A percentile compares a stretch with the other conserved stretches of the same genome.
phyloP scores from a whole-genome alignment of 1,140 invertebrate species.

The Chlorops oryzae region DNA sequence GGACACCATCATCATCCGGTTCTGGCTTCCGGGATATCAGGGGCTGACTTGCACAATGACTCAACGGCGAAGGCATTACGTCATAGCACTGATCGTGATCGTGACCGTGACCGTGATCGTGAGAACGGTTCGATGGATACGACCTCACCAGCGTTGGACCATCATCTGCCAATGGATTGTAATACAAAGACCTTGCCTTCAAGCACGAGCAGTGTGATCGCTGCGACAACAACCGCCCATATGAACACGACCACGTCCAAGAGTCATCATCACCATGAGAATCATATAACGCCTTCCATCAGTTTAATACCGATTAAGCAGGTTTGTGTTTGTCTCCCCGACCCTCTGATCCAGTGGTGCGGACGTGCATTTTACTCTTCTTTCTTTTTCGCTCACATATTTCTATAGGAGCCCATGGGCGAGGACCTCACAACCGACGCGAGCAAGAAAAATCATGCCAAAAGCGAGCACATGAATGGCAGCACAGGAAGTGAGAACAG shows the following conservation, averaged over 20 bases:
- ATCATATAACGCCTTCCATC: conserved; percentile 71
- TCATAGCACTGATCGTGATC: too few relatives aligned
- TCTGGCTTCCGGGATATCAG: too few relatives aligned
- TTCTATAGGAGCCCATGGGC: conserved; percentile 22
- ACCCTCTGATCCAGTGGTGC: too few relatives aligned
- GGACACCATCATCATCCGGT: too few relatives aligned
- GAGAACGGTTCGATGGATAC: not conserved
- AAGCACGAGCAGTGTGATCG: conserved; percentile 25
- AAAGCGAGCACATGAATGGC: conserved; percentile 13
- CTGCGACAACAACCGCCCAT: conserved; percentile 19
- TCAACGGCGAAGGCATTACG: too few relatives aligned
- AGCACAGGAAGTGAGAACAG: conserved; percentile 27
- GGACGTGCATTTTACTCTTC: conserved; percentile 11
- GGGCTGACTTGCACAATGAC: too few relatives aligned
- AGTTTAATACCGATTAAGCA: conserved; percentile 82
- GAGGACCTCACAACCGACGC: conserved; percentile 23
- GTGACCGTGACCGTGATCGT: too few relatives aligned
- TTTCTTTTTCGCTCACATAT: conserved; percentile 2
- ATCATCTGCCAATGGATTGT: conserved; percentile 41
- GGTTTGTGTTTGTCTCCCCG: too few relatives aligned
- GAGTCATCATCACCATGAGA: conserved; percentile 45
- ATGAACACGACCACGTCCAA: conserved; percentile 11
- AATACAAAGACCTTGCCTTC: conserved; percentile 42
- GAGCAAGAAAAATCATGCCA: conserved; percentile 20
- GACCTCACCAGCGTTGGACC: conserved; percentile 11